Evolutionary conservation across 2,888 invertebrate species (phyloP), one percentile per base, ranked within the genome.

Genomic region (Crematogaster levior): DNA sequence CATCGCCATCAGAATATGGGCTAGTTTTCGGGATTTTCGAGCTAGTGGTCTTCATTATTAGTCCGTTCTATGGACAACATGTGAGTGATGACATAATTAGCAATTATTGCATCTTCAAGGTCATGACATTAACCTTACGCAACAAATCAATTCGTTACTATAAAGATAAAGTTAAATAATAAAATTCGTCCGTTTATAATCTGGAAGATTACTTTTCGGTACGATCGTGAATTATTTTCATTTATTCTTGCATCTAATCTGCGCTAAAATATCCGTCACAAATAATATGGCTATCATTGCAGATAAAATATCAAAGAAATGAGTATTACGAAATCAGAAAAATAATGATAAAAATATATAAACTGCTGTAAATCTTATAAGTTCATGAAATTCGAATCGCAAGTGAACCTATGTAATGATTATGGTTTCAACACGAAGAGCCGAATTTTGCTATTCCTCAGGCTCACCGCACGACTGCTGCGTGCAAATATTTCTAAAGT

Each of bases 11-110:
- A 12, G 97, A 98, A 92, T 98, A 97, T 93, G 98, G 98, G 0
- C 95, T 98, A 86, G 98, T 98, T 0, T 98, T 98, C 93, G 98
- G 98, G 1, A 95, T 98, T 58, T 98, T 98, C 94, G 98, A 98
- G 93, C 95, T 98, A 81, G 96, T 97, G 34, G 97, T 98, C 73
- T 98, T 98, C 94, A 92, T 98, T 40, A 96, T 97, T 82, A 98
- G 98, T 88, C 98, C 98, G 0, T 91, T 98, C 21, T 98, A 97
- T 92, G 98, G 98, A 58, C 97, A 97, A 88, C 96, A 97, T 92
- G 96, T 96, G 92, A 94, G 95, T 94, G 81, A 15, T 24, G 37
- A 56, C 18, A 37, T n/a, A 68, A 73, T 75, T 61, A 46, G 9
- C 18, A 58, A 63, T 66, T 61, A 37, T 34, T 34, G 30, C 53